phyloP scores from a whole-genome alignment of 2,113 vertebrate genomes.

The Cnemophilus loriae region DNA sequence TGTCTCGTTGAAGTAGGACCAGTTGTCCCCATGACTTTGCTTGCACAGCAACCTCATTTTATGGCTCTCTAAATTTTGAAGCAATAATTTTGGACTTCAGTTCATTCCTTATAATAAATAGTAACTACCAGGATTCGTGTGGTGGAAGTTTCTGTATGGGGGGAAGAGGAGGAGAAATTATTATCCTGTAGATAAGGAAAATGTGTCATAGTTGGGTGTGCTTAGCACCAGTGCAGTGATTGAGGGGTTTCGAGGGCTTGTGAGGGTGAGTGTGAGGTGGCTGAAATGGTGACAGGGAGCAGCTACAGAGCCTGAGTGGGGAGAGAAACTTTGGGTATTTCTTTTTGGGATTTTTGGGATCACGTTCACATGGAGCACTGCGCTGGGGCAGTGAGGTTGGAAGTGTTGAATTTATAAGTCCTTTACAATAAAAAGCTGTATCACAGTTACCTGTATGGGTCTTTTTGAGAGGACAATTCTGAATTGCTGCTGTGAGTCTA shows the following conservation, averaged over 20 bases:
- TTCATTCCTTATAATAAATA: background rate
- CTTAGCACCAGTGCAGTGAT: background rate
- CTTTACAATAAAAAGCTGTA: background rate
- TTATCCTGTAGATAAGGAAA: rapidly evolving
- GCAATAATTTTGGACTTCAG: background rate
- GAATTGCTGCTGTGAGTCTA: background rate
- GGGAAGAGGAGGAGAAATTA: background rate
- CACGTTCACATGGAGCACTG: background rate
- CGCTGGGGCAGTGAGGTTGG: background rate
- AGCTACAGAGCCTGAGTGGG: background rate
- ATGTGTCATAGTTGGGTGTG: rapidly evolving
- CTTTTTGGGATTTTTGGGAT: background rate
- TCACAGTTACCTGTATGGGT: rapidly evolving
- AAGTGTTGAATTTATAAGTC: background rate
- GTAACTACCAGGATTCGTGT: background rate
- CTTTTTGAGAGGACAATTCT: background rate
- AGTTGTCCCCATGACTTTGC: background rate
- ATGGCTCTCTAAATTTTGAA: background rate
- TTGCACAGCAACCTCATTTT: background rate
- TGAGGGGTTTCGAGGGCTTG: background rate
- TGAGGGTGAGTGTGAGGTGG: background rate
- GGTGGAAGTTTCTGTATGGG: background rate
- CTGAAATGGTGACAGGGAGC: background rate
- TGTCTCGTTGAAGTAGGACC: background rate
- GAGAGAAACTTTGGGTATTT: background rate